Conservation (phyloP, 2,113 vertebrate genomes). For the Ceuthmochares aereus region DNA sequence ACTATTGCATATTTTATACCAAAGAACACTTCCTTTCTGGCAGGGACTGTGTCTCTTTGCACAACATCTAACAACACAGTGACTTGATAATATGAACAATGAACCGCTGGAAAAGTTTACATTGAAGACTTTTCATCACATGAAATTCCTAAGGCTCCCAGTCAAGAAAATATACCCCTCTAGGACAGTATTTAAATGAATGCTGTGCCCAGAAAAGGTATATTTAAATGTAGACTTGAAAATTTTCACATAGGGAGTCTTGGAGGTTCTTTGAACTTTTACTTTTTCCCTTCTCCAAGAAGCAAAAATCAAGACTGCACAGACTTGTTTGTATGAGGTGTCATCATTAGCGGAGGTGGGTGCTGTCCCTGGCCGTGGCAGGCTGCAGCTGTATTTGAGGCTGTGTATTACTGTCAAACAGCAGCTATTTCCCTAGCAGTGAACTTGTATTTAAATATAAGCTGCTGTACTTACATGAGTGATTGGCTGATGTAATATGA, state of each 20-base stretch:
- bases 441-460: neutral
- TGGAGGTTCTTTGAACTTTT: neutral
- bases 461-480: neutral
- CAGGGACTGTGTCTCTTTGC: neutral
- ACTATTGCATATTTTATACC: neutral
- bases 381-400: neutral
- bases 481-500: neutral
- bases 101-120: neutral
- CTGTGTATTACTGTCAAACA: neutral
- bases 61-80: neutral
- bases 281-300: neutral
- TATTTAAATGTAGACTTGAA: neutral
- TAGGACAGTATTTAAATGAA: neutral
- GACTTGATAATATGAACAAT: neutral
- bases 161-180: neutral
- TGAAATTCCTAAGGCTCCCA: neutral
- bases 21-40: neutral
- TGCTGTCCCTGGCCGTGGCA: neutral
- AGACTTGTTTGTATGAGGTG: neutral
- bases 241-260: neutral
- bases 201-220: neutral
- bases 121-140: fast-evolving
- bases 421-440: neutral
- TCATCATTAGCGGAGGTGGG: neutral
- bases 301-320: neutral